Conservation (phyloP, 2,113 vertebrate genomes). For the Perca schrenkii region DNA sequence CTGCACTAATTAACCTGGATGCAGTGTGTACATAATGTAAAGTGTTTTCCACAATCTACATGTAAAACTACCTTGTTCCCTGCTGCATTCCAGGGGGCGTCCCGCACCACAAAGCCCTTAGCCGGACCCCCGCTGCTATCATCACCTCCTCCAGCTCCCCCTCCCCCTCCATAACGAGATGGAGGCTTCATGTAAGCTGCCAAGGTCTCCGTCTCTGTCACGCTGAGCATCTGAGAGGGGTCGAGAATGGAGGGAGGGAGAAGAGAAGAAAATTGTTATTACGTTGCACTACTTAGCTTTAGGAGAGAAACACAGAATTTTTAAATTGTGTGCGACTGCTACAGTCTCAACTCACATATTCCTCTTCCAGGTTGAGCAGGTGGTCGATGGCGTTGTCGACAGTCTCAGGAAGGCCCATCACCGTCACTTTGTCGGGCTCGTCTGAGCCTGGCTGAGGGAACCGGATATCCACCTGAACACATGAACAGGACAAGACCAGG, state of each 20-base stretch:
- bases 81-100: slow-evolving; percentile 87
- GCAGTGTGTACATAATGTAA: background rate
- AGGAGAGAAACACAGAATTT: background rate
- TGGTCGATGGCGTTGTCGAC: slow-evolving; percentile 87
- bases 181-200: slow-evolving; percentile 89
- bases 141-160: slow-evolving; percentile 74
- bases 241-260: background rate
- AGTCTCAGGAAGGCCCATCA: slow-evolving; percentile 86
- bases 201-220: slow-evolving; percentile 87
- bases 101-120: slow-evolving; percentile 88
- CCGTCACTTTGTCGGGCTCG: slow-evolving; percentile 86
- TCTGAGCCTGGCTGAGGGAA: slow-evolving; percentile 87
- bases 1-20: background rate
- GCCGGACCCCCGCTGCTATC: slow-evolving; percentile 79
- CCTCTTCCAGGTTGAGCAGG: slow-evolving; percentile 88
- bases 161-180: slow-evolving; percentile 79
- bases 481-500: background rate
- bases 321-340: background rate
- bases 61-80: slow-evolving; percentile 82
- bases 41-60: background rate
- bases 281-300: background rate
- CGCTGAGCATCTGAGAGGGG: slow-evolving; percentile 83
- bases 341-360: slow-evolving; percentile 83
- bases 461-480: slow-evolving; percentile 85
- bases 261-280: background rate